Evolutionary conservation across 2,113 vertebrate species (phyloP).

Genomic region (Crypturellus undulatus): DNA sequence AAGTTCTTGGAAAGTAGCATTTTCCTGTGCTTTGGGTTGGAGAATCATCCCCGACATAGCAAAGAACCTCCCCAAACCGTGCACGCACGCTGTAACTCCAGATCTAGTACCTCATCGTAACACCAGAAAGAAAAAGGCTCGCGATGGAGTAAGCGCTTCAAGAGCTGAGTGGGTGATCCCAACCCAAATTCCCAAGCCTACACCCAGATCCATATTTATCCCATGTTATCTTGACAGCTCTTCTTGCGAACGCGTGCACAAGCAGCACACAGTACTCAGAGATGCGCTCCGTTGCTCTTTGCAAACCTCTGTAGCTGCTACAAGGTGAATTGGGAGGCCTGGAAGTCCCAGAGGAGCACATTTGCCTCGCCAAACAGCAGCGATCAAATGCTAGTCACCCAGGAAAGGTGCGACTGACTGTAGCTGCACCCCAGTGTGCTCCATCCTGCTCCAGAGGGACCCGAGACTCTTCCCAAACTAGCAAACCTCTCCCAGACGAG

Average conservation of each 20-base stretch:
- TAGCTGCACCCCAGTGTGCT: background rate
- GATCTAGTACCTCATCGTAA: slow-evolving; percentile 21
- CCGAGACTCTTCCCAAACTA: background rate
- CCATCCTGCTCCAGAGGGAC: background rate
- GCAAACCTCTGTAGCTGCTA: background rate
- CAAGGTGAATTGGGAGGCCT: background rate
- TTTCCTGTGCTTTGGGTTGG: rapidly evolving
- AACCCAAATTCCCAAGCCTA: slow-evolving; percentile 55
- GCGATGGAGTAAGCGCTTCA: background rate
- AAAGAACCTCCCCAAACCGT: background rate
- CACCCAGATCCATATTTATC: slow-evolving; percentile 63
- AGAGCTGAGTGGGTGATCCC: slow-evolving; percentile 68
- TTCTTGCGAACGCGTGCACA: slow-evolving; percentile 6
- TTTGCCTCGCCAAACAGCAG: background rate
- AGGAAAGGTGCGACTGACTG: background rate
- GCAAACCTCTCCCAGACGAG: background rate
- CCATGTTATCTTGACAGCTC: slow-evolving; percentile 51
- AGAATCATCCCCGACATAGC: rapidly evolving
- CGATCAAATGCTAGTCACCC: rapidly evolving
- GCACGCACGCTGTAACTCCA: background rate
- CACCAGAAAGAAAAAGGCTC: background rate
- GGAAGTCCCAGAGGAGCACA: background rate
- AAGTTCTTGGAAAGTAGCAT: background rate
- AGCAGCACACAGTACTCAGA: background rate
- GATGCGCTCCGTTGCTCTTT: background rate